Conservation (phyloP, 2,797 vertebrate species). For the Knipowitschia caucasica region DNA sequence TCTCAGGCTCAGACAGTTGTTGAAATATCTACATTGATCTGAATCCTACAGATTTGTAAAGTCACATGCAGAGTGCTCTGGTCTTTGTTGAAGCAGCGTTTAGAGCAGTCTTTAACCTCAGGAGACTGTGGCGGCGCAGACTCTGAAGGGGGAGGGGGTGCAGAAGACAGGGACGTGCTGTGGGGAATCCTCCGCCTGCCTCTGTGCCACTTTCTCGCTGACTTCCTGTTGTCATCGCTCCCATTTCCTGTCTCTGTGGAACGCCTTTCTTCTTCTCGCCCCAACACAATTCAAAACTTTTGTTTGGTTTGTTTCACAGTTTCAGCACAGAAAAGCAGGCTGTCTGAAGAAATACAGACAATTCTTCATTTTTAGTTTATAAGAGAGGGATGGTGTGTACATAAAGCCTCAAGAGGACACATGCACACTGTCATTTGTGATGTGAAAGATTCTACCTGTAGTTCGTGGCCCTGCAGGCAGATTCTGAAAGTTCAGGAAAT, state of each 20-base stretch:
- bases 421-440: no score
- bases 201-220: conserved; percentile 44
- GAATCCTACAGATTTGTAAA: no score
- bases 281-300: conserved; percentile 27
- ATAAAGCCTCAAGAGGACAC: no score
- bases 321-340: background rate
- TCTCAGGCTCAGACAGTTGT: no score
- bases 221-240: conserved; percentile 59
- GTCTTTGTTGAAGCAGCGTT: conserved; percentile 21
- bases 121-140: conserved; percentile 31
- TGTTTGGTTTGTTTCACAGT: conserved; percentile 25
- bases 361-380: background rate
- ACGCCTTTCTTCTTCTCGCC: conserved; percentile 20
- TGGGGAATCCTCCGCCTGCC: conserved; percentile 41
- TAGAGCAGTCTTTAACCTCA: conserved; percentile 11
- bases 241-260: conserved; percentile 60
- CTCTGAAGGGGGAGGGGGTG: conserved; percentile 32
- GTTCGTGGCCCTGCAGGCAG: no score
- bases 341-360: background rate
- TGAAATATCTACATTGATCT: no score
- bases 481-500: no score
- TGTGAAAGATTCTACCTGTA: no score
- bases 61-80: conserved; percentile 9
- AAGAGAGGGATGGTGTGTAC: no score
- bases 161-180: conserved; percentile 31